A percentile compares a stretch with the other conserved stretches of the same genome.
phyloP scores from a whole-genome alignment of 2,888 invertebrate genomes.

The Seladonia tumulorum region DNA sequence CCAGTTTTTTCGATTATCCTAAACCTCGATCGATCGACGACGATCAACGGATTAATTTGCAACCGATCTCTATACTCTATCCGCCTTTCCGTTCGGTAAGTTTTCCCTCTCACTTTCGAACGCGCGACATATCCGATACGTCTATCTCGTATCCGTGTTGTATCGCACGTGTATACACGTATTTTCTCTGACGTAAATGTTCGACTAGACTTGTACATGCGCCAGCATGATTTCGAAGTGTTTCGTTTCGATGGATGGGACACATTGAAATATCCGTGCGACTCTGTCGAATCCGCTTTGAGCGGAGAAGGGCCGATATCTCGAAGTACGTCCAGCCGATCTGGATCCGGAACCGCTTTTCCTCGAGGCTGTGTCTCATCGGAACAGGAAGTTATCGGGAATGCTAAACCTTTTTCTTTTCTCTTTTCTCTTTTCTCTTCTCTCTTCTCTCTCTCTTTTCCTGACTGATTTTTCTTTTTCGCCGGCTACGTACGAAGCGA shows the following conservation, averaged over 20 bases:
- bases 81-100: not conserved
- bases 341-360: not conserved
- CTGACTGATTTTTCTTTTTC: not conserved
- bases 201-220: not conserved
- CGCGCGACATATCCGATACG: not conserved
- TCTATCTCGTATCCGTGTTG: not conserved
- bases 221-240: not conserved
- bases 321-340: not conserved
- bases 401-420: not conserved
- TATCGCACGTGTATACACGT: not conserved
- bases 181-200: not conserved
- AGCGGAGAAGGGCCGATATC: not conserved
- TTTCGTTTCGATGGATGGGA: too few species aligned
- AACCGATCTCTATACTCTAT: not conserved
- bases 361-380: not conserved
- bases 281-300: not conserved
- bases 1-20: slow-evolving; percentile 32
- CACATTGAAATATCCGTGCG: too few species aligned
- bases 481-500: not conserved
- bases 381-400: not conserved
- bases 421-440: not conserved
- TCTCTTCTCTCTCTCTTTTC: not conserved
- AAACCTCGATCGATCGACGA: slow-evolving; percentile 26
- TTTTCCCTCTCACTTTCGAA: slow-evolving; percentile 17
- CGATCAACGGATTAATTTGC: not conserved